phyloP scores from a whole-genome alignment of 2,888 invertebrate genomes.

The Adelphocoris suturalis region DNA sequence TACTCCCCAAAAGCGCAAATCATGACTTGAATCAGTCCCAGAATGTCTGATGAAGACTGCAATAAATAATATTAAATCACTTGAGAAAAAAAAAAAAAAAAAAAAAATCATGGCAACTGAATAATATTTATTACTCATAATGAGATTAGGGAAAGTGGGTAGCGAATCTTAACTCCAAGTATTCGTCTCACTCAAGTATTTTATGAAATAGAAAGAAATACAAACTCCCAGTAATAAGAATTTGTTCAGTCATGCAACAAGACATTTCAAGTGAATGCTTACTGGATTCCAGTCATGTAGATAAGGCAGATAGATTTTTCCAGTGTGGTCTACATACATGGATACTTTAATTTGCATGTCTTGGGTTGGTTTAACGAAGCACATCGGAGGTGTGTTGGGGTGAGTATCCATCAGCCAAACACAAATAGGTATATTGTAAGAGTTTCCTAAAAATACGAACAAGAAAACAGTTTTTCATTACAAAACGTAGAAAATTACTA shows the following conservation, averaged over 20 bases:
- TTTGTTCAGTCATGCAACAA: too few species aligned
- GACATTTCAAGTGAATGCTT: constrained; percentile 77
- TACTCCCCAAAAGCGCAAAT: constrained; percentile 95
- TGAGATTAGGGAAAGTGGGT: too few species aligned
- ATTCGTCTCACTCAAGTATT: too few species aligned
- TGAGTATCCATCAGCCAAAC: constrained; percentile 98
- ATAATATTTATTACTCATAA: too few species aligned
- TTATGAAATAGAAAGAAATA: too few species aligned
- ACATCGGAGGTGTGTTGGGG: constrained; percentile 97
- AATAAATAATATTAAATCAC: too few species aligned
- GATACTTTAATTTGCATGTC: constrained; percentile 98
- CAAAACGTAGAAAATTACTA: too few species aligned
- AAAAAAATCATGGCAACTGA: too few species aligned
- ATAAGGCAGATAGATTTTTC: constrained; percentile 97
- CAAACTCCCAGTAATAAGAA: too few species aligned
- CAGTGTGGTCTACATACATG: constrained; percentile 95
- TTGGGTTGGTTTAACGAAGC: constrained; percentile 94
- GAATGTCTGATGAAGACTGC: constrained; percentile 89
- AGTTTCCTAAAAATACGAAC: constrained; percentile 80
- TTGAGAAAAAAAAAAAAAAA: too few species aligned
- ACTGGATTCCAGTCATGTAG: constrained; percentile 95
- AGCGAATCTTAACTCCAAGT: too few species aligned
- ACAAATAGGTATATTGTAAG: constrained; percentile 97
- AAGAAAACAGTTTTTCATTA: not conserved
- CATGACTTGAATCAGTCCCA: constrained; percentile 94